Conservation (phyloP, 2,888 invertebrate species). For the Enchytraeus crypticus region DNA sequence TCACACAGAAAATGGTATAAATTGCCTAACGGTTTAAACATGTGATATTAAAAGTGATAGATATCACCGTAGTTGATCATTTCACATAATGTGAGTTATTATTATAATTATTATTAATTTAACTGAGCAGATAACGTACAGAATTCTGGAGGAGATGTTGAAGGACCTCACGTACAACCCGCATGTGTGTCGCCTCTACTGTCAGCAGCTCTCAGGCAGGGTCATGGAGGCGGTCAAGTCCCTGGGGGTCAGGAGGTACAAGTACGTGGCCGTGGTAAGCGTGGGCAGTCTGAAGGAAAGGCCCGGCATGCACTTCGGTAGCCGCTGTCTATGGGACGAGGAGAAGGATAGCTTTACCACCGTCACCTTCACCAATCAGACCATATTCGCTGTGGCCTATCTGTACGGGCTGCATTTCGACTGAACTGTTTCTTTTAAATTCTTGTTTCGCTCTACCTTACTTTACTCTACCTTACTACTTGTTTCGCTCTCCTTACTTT, state of each 20-base stretch:
- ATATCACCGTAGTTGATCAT: no score
- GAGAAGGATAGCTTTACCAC: slow-evolving; percentile 40
- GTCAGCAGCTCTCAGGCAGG: slow-evolving; percentile 33
- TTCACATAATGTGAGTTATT: no score
- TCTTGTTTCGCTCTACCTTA: no score
- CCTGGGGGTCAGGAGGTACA: slow-evolving; percentile 32
- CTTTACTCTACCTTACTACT: no score
- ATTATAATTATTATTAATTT: no score
- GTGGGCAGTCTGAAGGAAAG: slow-evolving; percentile 37
- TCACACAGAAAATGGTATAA: no score
- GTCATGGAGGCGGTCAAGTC: slow-evolving; percentile 35
- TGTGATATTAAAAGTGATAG: no score
- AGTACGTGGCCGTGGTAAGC: slow-evolving; percentile 41
- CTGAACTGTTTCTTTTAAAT: no score
- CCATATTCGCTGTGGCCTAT: slow-evolving; percentile 43
- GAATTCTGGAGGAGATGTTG: neutral
- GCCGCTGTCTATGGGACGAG: slow-evolving; percentile 42
- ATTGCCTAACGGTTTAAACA: no score
- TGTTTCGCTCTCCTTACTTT: no score
- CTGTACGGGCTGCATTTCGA: slow-evolving; percentile 36
- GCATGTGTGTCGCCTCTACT: neutral
- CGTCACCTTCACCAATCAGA: slow-evolving; percentile 38
- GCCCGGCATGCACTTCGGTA: slow-evolving; percentile 41
- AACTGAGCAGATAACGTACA: neutral
- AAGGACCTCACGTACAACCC: neutral